Evolutionary conservation across 2,113 vertebrate species (phyloP).

Genomic region (Sterrhoptilus dennistouni): DNA sequence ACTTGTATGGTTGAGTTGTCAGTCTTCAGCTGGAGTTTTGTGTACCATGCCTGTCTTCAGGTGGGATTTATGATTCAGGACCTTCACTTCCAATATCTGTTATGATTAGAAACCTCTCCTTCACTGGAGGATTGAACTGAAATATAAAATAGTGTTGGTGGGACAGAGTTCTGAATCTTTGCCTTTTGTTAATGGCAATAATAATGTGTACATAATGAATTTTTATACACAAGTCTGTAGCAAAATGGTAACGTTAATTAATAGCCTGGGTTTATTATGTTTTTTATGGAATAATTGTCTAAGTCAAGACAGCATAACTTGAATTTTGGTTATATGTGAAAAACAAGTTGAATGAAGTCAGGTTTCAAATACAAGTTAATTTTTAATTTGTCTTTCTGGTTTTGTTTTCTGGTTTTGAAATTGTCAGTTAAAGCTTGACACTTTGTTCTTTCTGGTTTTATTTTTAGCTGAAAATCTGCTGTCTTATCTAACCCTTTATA

Average conservation of each 20-base stretch:
- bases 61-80: not conserved
- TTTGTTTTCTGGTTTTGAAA: not conserved
- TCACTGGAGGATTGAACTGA: not conserved
- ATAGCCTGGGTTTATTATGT: not conserved
- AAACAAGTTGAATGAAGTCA: not conserved
- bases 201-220: not conserved
- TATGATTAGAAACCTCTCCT: not conserved
- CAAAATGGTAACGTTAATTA: not conserved
- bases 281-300: not conserved
- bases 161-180: not conserved
- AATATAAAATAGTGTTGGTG: not conserved
- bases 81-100: not conserved
- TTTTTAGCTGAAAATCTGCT: constrained; percentile 24
- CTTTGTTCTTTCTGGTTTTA: not conserved
- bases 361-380: not conserved
- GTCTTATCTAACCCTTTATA: not conserved
- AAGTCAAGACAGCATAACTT: not conserved
- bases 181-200: not conserved
- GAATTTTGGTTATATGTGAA: not conserved
- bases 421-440: not conserved
- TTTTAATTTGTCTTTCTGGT: not conserved
- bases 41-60: not conserved
- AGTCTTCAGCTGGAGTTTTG: not conserved
- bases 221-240: accelerated
- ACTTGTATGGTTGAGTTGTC: not conserved